These are phyloP conservation scores for Samia ricini DNA, from an alignment of 1,140 invertebrate genomes.

Conservation along the genomic window DNA sequence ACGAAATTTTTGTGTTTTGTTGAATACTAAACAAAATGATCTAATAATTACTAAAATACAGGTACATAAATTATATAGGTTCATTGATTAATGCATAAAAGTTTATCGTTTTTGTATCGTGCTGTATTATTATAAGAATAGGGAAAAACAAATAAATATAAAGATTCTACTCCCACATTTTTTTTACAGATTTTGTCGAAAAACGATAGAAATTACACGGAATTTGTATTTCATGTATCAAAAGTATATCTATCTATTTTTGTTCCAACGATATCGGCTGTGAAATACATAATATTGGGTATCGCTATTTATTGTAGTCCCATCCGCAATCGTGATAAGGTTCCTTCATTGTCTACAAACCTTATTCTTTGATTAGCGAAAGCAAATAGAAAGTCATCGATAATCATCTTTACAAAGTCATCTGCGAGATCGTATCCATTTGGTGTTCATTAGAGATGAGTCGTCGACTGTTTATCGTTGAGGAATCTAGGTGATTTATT, in stretches of 20 bases:
- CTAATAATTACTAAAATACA: neutral
- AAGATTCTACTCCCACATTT: too few species aligned
- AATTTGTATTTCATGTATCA: too few species aligned
- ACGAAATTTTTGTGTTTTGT: neutral
- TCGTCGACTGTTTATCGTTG: too few species aligned
- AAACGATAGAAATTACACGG: neutral
- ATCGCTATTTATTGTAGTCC: neutral
- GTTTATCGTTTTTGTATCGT: too few species aligned
- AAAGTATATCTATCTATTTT: too few species aligned
- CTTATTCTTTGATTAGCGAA: conserved; percentile 25
- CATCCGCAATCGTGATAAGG: neutral
- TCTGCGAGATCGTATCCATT: conserved; percentile 21
- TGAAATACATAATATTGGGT: too few species aligned
- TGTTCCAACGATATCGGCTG: too few species aligned
- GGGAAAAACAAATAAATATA: too few species aligned
- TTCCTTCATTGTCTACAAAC: neutral
- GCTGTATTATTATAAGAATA: too few species aligned
- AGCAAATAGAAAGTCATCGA: conserved; percentile 35
- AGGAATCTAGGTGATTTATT: too few species aligned
- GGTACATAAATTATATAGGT: too few species aligned
- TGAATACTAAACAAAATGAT: neutral
- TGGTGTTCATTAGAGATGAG: conserved; percentile 18
- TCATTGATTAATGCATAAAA: too few species aligned
- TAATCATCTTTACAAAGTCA: conserved; percentile 22
- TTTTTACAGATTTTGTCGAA: neutral